Conservation (phyloP, 2,888 invertebrate species). For the Magallana nippona region DNA sequence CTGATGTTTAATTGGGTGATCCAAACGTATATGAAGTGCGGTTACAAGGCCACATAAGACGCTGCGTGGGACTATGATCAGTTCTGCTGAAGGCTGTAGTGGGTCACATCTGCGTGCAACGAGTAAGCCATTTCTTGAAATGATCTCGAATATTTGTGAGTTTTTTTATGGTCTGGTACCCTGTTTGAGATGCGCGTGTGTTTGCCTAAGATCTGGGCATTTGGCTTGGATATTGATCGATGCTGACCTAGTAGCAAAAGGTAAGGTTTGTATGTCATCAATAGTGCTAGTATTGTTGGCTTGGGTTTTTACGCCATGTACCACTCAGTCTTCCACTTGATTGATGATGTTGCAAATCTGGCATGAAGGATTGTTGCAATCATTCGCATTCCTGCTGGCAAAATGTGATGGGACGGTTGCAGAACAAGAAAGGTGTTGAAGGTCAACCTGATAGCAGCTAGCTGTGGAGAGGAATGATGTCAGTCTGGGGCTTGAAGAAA, state of each 20-base stretch:
- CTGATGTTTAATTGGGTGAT: slow-evolving; percentile 60
- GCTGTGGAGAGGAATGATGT: slow-evolving; percentile 46
- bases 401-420: slow-evolving; percentile 46
- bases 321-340: slow-evolving; percentile 45
- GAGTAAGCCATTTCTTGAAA: slow-evolving; percentile 58
- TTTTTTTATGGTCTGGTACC: slow-evolving; percentile 45
- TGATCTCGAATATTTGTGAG: slow-evolving; percentile 57
- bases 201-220: slow-evolving; percentile 60
- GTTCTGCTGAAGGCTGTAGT: too few relatives aligned
- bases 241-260: slow-evolving; percentile 56
- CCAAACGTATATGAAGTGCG: slow-evolving; percentile 57
- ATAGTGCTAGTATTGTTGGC: not conserved
- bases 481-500: slow-evolving; percentile 51
- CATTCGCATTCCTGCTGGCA: slow-evolving; percentile 46
- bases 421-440: slow-evolving; percentile 39
- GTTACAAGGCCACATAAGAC: slow-evolving; percentile 58
- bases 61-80: slow-evolving; percentile 56
- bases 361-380: slow-evolving; percentile 52
- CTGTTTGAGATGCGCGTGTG: slow-evolving; percentile 61
- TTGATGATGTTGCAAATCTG: slow-evolving; percentile 56
- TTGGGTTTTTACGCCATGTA: slow-evolving; percentile 43
- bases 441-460: slow-evolving; percentile 44
- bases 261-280: slow-evolving; percentile 45
- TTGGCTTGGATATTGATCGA: slow-evolving; percentile 55
- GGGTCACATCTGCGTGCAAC: slow-evolving; percentile 47